These are phyloP conservation scores for Thunnus maccoyii DNA, from an alignment of 2,113 vertebrate genomes.

Conservation along the genomic window DNA sequence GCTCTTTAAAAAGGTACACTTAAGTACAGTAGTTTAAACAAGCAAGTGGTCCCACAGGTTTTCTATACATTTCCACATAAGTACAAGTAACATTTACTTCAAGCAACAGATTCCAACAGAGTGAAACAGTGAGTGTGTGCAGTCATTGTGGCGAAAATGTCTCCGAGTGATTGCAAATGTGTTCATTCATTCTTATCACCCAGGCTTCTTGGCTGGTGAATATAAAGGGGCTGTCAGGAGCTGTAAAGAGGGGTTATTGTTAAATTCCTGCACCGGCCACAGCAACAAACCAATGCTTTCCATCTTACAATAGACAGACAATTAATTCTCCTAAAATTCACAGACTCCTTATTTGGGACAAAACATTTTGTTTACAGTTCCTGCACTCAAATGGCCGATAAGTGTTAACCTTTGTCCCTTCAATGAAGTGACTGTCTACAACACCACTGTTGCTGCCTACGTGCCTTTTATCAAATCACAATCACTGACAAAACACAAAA, in stretches of 20 bases:
- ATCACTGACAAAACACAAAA: constrained; percentile 50
- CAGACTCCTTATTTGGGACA: constrained; percentile 60
- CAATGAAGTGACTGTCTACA: constrained; percentile 61
- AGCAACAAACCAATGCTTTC: constrained; percentile 51
- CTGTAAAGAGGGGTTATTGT: constrained; percentile 68
- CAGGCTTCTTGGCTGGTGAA: constrained; percentile 23
- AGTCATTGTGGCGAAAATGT: constrained; percentile 36
- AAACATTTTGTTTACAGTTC: constrained; percentile 79
- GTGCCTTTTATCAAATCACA: constrained; percentile 53
- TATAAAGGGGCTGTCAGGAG: constrained; percentile 52
- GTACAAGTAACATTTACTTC: constrained; percentile 29
- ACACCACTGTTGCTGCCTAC: constrained; percentile 39
- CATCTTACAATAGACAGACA: constrained; percentile 36
- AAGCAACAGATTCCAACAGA: constrained; percentile 18
- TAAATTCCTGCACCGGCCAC: constrained; percentile 57
- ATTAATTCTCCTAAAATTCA: constrained; percentile 66
- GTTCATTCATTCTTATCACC: constrained; percentile 68
- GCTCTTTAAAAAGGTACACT: not conserved
- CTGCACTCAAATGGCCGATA: constrained; percentile 72
- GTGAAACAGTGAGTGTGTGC: constrained; percentile 3
- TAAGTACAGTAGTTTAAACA: not conserved
- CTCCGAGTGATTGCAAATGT: constrained; percentile 40
- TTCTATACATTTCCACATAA: constrained; percentile 16
- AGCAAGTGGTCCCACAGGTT: constrained; percentile 2
- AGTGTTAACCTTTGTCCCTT: constrained; percentile 81